Percentiles rank a stretch among this genome's conserved stretches.
Evolutionary conservation across 2,888 invertebrate species (phyloP).

Genomic region (Amphipoea oculea): DNA sequence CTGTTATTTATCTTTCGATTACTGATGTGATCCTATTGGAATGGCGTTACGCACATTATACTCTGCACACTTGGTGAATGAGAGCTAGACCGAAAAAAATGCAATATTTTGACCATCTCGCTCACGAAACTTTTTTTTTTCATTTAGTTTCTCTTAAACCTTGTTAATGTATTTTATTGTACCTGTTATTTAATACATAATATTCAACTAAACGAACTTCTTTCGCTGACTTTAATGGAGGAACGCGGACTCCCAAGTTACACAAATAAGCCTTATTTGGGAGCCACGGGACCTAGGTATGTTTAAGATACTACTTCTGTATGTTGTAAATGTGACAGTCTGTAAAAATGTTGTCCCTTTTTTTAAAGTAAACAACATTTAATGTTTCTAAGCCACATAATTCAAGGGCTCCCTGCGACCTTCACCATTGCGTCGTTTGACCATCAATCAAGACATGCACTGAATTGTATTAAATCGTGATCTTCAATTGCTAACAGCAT

Average conservation of each 20-base stretch:
- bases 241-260: too few species aligned
- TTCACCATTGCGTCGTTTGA: background rate
- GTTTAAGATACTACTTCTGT: background rate
- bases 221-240: background rate
- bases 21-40: background rate
- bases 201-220: background rate
- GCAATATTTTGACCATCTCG: background rate
- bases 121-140: background rate
- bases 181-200: background rate
- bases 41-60: too few species aligned
- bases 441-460: conserved; percentile 7
- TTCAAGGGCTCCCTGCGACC: conserved; percentile 31
- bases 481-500: background rate
- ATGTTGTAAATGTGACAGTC: background rate
- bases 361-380: background rate
- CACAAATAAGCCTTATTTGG: background rate
- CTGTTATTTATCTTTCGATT: background rate
- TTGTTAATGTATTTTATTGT: background rate
- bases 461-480: background rate
- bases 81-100: background rate
- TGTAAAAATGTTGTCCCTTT: background rate
- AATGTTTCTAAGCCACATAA: background rate
- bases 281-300: background rate
- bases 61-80: background rate
- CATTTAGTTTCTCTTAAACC: background rate